phyloP scores from a whole-genome alignment of 1,140 invertebrate species.

The Drosophila sproati region DNA sequence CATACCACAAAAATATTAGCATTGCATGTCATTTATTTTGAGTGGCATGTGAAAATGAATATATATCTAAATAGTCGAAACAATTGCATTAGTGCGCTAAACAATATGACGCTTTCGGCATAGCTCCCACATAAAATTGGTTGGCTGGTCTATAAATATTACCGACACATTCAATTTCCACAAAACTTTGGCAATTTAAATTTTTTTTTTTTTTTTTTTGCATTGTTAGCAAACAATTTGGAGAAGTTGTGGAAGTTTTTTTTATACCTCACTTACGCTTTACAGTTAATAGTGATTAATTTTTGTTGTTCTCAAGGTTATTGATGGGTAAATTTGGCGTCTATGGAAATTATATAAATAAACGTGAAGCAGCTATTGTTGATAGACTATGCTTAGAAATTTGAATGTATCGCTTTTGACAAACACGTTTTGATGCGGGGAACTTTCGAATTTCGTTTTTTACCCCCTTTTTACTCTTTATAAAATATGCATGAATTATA shows the following conservation, averaged over 20 bases:
- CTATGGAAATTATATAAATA: conserved; percentile 46
- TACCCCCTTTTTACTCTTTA: background rate
- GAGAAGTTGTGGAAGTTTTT: no score
- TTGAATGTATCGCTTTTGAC: conserved; percentile 38
- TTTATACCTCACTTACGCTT: background rate
- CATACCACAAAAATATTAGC: conserved; percentile 25
- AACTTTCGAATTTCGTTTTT: conserved; percentile 49
- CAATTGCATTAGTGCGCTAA: conserved; percentile 47
- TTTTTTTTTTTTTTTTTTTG: conserved; percentile 14
- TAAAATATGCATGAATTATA: conserved; percentile 58
- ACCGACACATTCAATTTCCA: conserved; percentile 11
- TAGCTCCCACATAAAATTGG: conserved; percentile 35
- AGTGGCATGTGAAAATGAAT: conserved; percentile 58
- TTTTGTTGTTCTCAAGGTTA: conserved; percentile 57
- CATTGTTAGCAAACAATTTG: conserved; percentile 9
- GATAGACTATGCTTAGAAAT: conserved; percentile 44
- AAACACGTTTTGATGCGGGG: conserved; percentile 24
- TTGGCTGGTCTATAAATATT: conserved; percentile 35
- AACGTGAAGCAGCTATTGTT: background rate
- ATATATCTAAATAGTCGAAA: conserved; percentile 3
- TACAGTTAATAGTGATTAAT: conserved; percentile 48
- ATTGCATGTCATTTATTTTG: conserved; percentile 52
- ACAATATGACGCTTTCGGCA: conserved; percentile 14
- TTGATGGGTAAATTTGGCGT: conserved; percentile 28
- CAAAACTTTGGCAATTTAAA: conserved; percentile 36